A percentile compares a stretch with the other conserved stretches of the same genome.
Conservation (phyloP, 2,113 vertebrate species). For the Phalacrocorax pelagicus region DNA sequence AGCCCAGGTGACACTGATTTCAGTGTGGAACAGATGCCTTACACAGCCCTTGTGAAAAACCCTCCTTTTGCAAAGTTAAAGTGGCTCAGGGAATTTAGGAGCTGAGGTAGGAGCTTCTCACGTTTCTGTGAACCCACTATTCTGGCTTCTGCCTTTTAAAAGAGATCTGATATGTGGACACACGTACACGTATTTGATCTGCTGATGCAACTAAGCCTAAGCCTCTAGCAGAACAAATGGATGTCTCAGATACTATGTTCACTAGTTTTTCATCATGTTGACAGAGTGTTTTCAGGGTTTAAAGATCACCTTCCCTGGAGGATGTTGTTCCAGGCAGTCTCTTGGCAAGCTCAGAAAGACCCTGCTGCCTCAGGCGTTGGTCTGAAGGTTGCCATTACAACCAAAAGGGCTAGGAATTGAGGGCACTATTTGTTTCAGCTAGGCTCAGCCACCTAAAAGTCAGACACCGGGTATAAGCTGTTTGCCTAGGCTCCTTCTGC, state of each 20-base stretch:
- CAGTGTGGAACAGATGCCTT: not conserved
- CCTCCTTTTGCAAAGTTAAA: not conserved
- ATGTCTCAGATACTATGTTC: not conserved
- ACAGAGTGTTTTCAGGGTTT: not conserved
- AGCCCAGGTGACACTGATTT: not conserved
- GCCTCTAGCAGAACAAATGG: not conserved
- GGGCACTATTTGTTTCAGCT: not conserved
- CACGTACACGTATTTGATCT: not conserved
- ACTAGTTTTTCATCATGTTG: not conserved
- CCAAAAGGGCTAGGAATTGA: not conserved
- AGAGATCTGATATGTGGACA: not conserved
- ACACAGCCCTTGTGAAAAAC: not conserved
- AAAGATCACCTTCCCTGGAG: not conserved
- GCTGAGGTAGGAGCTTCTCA: not conserved
- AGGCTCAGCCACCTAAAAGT: not conserved
- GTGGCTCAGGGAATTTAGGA: not conserved
- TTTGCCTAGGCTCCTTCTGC: not conserved
- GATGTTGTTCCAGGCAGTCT: not conserved
- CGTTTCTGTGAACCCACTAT: not conserved
- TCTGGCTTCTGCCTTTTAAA: not conserved
- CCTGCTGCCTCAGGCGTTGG: not conserved
- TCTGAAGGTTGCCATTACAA: not conserved
- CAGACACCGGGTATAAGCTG: not conserved
- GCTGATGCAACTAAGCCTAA: not conserved
- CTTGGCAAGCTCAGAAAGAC: not conserved